phyloP scores from a whole-genome alignment of 2,888 invertebrate genomes.

The Epinotia ramella region DNA sequence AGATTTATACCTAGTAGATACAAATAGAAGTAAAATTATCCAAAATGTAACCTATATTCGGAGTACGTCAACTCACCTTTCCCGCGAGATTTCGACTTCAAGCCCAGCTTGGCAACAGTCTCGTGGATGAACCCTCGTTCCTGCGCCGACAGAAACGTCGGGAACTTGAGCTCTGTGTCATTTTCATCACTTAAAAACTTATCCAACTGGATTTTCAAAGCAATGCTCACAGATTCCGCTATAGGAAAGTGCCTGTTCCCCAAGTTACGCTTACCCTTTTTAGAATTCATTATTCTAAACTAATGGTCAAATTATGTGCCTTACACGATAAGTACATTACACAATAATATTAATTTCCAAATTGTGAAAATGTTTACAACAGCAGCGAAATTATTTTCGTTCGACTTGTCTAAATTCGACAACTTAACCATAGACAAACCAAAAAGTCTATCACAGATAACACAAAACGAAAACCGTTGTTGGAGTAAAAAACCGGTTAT shows the following conservation, averaged over 20 bases:
- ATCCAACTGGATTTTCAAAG: conserved; percentile 79
- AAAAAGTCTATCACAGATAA: conserved; percentile 26
- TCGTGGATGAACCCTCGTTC: conserved; percentile 93
- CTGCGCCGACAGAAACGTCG: conserved; percentile 90
- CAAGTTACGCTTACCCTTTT: conserved; percentile 71
- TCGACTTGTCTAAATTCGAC: conserved; percentile 19
- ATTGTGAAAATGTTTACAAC: conserved; percentile 25
- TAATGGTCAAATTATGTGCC: conserved; percentile 16
- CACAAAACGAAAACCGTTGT: neutral
- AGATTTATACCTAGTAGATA: neutral
- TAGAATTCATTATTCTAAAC: conserved; percentile 71
- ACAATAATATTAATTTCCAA: conserved; percentile 24
- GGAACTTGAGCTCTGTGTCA: conserved; percentile 86
- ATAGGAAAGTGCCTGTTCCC: conserved; percentile 80
- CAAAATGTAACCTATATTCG: conserved; percentile 36
- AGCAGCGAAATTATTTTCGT: conserved; percentile 23
- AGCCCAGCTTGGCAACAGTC: conserved; percentile 87
- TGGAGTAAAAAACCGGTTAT: conserved; percentile 3
- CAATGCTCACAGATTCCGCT: conserved; percentile 81
- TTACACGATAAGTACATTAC: conserved; percentile 24
- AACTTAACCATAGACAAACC: conserved; percentile 22
- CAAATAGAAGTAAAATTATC: neutral
- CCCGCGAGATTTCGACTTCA: conserved; percentile 93
- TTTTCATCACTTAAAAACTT: conserved; percentile 79
- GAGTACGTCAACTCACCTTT: conserved; percentile 82